Base-by-base conservation (phyloP, 2,888 invertebrate genomes). In the Colostygia pectinataria region DNA sequence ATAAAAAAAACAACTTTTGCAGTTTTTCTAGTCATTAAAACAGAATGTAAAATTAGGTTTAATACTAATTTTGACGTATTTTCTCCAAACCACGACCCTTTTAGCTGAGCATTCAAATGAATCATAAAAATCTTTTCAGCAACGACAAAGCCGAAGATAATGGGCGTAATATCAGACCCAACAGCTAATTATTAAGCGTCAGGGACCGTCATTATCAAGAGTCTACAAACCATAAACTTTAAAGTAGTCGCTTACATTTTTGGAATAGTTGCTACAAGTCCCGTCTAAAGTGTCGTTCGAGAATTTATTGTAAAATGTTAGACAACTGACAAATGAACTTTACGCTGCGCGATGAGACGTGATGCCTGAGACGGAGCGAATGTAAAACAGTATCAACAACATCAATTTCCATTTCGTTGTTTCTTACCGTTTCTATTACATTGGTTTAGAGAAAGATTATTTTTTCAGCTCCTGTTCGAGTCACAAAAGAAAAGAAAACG, bases 291-390 rank as follows among this genome's bases (percentile, higher is more conserved):
- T 72, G 69, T 71, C 68, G 67, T 69, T 72, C 57, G 65, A 66
- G 66, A 72, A 74, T 73, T 69, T 68, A 71, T 74, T 75, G 75
- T 72, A 68, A 71, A 72, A 72, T 68, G 72, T 70, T 65, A 70
- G 68, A 61, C 65, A 65, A 58, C 67, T 82, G 82, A 83, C 72
- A 81, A 83, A 84, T 83, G 80, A 81, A 79, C 73, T 83, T 77
- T 74, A 72, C 74, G 74, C 70, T 75, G 74, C 74, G 71, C 68
- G 69, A 68, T 64, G 70, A 65, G 66, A 76, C 74, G 70, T 76
- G 72, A 73, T 73, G 74, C 70, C 67, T 69, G 68, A 74, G 74
- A 67, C 70, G 73, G 74, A 62, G 71, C 71, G 75, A 77, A 83
- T 82, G 74, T 77, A 78, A 79, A 83, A 77, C 74, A 77, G 74